These are phyloP conservation scores for Platyscapa corneri DNA, from an alignment of 1,140 invertebrate species.

Conservation along the genomic window DNA sequence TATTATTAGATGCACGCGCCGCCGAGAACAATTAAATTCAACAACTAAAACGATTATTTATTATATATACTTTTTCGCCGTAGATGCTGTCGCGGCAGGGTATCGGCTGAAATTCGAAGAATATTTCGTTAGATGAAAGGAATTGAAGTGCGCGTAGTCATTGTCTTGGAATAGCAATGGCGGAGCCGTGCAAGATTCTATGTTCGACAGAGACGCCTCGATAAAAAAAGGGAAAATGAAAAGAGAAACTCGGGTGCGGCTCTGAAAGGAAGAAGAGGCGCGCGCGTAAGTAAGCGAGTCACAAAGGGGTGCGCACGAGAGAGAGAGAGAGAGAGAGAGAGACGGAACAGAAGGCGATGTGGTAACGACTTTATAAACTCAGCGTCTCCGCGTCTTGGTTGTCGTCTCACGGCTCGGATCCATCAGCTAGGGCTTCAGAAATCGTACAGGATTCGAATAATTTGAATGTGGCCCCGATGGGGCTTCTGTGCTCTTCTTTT, in stretches of 20 bases:
- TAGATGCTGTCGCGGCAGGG: background rate
- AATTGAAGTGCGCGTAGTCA: background rate
- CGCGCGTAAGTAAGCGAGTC: too few relatives aligned
- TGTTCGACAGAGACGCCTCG: background rate
- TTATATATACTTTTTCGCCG: background rate
- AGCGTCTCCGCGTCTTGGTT: conserved; percentile 52
- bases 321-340: background rate
- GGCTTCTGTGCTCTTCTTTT: conserved; percentile 37
- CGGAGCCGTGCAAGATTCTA: background rate
- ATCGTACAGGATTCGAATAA: conserved; percentile 71
- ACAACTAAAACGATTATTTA: background rate
- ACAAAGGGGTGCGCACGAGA: background rate
- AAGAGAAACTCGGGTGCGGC: background rate
- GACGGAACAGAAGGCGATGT: conserved; percentile 51
- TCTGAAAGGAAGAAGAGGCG: background rate
- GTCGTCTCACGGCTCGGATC: conserved; percentile 50
- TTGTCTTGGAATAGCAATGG: background rate
- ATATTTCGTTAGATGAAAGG: background rate
- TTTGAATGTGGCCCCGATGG: conserved; percentile 53
- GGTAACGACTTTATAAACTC: conserved; percentile 65
- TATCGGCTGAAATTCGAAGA: background rate
- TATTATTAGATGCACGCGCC: background rate
- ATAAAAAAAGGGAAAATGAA: background rate
- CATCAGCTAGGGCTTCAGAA: conserved; percentile 66
- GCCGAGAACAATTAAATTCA: conserved; percentile 3